Conservation (phyloP, 2,797 vertebrate genomes). For the Darevskia nairensis region DNA sequence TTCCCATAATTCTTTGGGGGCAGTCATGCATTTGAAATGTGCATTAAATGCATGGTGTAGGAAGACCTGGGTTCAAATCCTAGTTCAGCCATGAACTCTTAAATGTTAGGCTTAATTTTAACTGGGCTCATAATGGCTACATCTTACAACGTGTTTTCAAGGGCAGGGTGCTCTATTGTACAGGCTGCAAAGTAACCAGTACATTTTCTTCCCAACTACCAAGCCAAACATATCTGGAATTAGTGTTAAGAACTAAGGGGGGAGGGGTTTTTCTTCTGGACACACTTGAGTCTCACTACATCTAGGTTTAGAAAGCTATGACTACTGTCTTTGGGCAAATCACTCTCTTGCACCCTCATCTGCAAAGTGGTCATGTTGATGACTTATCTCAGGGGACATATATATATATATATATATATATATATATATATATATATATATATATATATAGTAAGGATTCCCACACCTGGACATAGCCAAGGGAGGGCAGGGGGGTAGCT, state of each 20-base stretch:
- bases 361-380: neutral
- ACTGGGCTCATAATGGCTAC: neutral
- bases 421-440: too few species aligned
- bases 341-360: neutral
- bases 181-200: neutral
- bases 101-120: neutral
- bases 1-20: too few species aligned
- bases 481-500: too few species aligned
- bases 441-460: neutral
- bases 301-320: neutral
- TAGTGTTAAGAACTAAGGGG: too few species aligned
- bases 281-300: neutral
- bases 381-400: neutral
- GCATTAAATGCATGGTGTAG: too few species aligned
- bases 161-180: too few species aligned
- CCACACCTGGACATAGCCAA: too few species aligned
- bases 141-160: neutral
- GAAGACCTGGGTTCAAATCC: neutral
- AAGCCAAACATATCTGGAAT: neutral
- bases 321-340: too few species aligned
- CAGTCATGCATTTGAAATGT: too few species aligned
- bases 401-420: too few species aligned
- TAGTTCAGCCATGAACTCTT: neutral
- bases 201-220: neutral
- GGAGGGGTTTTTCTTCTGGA: neutral